A percentile compares a stretch with the other conserved stretches of the same genome.
Evolutionary conservation across 1,140 invertebrate species (phyloP).

Genomic region (Centruroides sculpturatus): DNA sequence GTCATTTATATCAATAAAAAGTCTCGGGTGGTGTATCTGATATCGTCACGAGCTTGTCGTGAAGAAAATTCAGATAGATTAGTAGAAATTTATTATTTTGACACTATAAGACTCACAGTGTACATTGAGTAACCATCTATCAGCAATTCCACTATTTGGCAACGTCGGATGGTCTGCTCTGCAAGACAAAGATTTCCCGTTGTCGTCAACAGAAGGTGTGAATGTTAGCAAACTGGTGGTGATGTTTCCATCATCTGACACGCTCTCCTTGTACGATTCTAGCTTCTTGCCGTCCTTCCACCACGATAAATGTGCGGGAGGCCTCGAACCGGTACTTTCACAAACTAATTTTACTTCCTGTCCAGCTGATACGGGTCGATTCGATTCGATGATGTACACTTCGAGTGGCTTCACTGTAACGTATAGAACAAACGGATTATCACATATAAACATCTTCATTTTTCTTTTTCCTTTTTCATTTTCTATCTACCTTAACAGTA

Average conservation of each 20-base stretch:
- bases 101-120: slow-evolving; percentile 48
- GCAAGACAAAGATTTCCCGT: slow-evolving; percentile 62
- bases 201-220: slow-evolving; percentile 55
- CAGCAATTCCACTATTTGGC: slow-evolving; percentile 42
- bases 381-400: slow-evolving; percentile 57
- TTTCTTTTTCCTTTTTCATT: no score
- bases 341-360: slow-evolving; percentile 12
- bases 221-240: slow-evolving; percentile 69
- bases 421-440: slow-evolving; percentile 18
- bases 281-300: slow-evolving; percentile 13
- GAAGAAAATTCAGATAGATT: no score
- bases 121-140: slow-evolving; percentile 67
- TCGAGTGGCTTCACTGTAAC: slow-evolving; percentile 64
- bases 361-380: slow-evolving; percentile 27
- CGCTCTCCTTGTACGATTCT: slow-evolving; percentile 23
- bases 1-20: no score
- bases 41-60: no score
- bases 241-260: slow-evolving; percentile 38
- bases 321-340: slow-evolving; percentile 17
- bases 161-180: slow-evolving; percentile 63
- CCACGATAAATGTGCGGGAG: slow-evolving; percentile 18
- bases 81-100: no score
- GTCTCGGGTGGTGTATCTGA: no score
- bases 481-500: no score
- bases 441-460: no score